These are phyloP conservation scores for Benthosema pterotum DNA, from an alignment of 2,797 vertebrate genomes.

Conservation along the genomic window DNA sequence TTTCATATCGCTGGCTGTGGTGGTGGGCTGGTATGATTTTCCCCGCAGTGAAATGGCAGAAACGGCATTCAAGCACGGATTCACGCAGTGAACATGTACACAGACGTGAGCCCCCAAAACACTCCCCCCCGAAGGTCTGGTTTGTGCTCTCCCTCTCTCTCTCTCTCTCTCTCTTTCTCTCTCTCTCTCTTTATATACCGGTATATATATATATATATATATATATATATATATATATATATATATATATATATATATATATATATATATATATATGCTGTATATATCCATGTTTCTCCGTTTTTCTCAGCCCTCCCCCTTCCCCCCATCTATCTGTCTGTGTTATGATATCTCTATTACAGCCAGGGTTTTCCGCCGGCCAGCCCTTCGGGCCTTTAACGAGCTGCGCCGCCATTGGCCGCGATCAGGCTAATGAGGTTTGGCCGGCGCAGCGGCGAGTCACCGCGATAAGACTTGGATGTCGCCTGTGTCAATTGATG, in stretches of 20 bases:
- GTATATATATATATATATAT: too few species aligned
- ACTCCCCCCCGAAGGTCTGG: constrained; percentile 36
- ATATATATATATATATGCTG: too few species aligned
- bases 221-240: too few species aligned
- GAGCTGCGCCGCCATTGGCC: constrained; percentile 53
- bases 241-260: too few species aligned
- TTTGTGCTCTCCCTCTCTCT: constrained; percentile 14
- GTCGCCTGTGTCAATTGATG: constrained; percentile 67
- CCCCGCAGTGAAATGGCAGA: constrained; percentile 14
- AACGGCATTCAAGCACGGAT: constrained; percentile 16
- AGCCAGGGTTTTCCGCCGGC: constrained; percentile 42
- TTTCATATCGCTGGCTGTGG: background rate
- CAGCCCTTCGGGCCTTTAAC: constrained; percentile 35
- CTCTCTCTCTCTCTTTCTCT: constrained; percentile 26
- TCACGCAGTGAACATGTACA: background rate
- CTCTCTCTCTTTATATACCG: constrained; percentile 37
- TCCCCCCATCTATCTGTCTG: too few species aligned
- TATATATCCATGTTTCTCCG: too few species aligned
- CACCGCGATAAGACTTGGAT: constrained; percentile 59
- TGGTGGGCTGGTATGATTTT: constrained; percentile 23
- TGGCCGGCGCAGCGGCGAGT: constrained; percentile 61
- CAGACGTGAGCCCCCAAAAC: constrained; percentile 9
- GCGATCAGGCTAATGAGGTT: constrained; percentile 59
- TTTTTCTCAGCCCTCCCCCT: constrained; percentile 16
- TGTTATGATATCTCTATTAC: constrained; percentile 51